Conservation (phyloP, 23 tunicate genomes). For the Styela clava region DNA sequence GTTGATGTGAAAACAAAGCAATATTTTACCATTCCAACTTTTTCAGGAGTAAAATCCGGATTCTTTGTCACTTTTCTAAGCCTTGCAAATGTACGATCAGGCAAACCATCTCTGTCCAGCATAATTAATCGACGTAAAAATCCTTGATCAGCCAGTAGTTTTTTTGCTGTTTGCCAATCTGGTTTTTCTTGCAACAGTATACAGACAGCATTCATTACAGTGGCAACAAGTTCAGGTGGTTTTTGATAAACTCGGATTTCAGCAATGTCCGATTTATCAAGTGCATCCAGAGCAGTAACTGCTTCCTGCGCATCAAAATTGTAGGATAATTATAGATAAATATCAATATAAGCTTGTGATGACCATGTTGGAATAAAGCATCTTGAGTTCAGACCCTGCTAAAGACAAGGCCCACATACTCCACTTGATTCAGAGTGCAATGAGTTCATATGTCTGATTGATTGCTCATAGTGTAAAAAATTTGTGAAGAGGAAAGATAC, state of each 20-base stretch:
- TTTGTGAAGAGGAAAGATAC: no score
- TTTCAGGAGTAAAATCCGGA: conserved; percentile 63
- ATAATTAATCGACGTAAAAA: conserved; percentile 71
- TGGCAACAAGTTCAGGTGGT: conserved; percentile 84
- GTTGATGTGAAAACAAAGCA: no score
- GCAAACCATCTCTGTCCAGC: conserved; percentile 81
- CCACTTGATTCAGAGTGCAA: no score
- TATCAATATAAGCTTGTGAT: background rate
- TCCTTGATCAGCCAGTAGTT: conserved; percentile 58
- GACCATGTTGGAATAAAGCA: no score
- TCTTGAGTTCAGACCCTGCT: no score
- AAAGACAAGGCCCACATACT: no score
- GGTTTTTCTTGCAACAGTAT: conserved; percentile 55
- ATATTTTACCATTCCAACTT: conserved; percentile 69
- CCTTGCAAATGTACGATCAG: conserved; percentile 59
- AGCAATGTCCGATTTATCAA: conserved; percentile 89
- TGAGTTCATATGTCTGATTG: no score
- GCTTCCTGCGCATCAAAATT: conserved; percentile 81
- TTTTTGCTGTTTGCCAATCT: conserved; percentile 80
- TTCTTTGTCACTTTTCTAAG: conserved; percentile 60
- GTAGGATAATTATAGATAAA: no score
- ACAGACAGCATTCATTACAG: conserved; percentile 92
- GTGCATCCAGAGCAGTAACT: conserved; percentile 66
- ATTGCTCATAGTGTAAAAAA: no score
- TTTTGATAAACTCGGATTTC: conserved; percentile 75